Evolutionary conservation across 2,113 vertebrate species (phyloP).

Genomic region (Engraulis encrasicolus): DNA sequence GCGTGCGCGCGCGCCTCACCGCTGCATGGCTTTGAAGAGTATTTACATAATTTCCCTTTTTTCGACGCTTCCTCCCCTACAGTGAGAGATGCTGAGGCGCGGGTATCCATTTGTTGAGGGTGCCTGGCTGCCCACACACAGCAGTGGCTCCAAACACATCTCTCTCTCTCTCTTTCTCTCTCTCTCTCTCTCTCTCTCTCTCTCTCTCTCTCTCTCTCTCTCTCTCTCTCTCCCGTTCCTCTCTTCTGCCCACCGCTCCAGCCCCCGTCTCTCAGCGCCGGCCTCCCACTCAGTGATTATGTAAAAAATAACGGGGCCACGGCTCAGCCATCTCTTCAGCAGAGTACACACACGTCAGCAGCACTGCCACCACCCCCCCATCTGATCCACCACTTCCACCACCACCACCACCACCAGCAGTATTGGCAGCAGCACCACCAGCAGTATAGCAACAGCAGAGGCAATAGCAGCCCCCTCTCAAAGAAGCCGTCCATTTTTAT

Average conservation of each 20-base stretch:
- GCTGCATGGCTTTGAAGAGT: conserved; percentile 46
- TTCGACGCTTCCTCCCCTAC: conserved; percentile 42
- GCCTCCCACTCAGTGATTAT: conserved; percentile 63
- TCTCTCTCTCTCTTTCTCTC: conserved; percentile 10
- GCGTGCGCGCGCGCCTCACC: too few species aligned
- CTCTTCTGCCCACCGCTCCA: conserved; percentile 14
- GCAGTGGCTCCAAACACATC: conserved; percentile 47
- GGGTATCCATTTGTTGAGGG: conserved; percentile 55
- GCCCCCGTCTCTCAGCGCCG: conserved; percentile 47
- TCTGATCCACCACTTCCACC: too few species aligned
- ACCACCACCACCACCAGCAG: too few species aligned
- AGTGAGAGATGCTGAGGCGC: conserved; percentile 36
- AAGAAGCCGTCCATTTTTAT: conserved; percentile 44
- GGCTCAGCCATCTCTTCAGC: conserved; percentile 49
- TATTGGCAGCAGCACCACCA: conserved; percentile 7
- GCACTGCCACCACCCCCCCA: not conserved
- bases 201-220: too few species aligned
- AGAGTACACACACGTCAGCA: conserved; percentile 42
- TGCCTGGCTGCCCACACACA: conserved; percentile 60
- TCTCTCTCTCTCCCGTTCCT: too few species aligned
- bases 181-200: not conserved
- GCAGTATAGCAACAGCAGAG: too few species aligned
- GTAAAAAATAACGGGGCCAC: conserved; percentile 61
- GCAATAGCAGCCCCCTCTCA: conserved; percentile 31
- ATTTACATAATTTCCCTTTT: conserved; percentile 57